Evolutionary conservation across 2,888 invertebrate genomes (phyloP).

Genomic region (Lithophane ornitopus): DNA sequence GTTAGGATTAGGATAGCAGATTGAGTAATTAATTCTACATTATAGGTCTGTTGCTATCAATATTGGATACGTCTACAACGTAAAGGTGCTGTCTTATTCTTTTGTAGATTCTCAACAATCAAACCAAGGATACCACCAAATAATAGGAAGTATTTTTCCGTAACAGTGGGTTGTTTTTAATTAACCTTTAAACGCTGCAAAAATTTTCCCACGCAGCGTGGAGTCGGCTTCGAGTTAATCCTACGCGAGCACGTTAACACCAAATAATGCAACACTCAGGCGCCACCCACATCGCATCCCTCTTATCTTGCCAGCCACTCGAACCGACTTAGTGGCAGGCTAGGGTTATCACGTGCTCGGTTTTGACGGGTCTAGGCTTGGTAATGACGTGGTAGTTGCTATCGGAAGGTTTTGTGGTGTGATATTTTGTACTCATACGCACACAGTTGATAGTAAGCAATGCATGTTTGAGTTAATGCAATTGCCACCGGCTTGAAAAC

Average conservation of each 20-base stretch:
- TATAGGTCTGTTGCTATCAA: no score
- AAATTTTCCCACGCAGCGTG: slow-evolving; percentile 66
- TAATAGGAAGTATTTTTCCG: slow-evolving; percentile 12
- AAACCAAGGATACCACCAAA: slow-evolving; percentile 21
- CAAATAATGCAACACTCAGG: slow-evolving; percentile 69
- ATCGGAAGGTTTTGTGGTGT: slow-evolving; percentile 15
- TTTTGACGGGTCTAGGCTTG: slow-evolving; percentile 3
- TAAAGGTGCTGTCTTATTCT: background rate
- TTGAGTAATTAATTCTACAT: background rate
- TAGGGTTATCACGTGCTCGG: slow-evolving; percentile 52
- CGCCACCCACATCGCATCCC: slow-evolving; percentile 76
- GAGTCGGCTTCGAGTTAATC: slow-evolving; percentile 55
- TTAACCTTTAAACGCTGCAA: slow-evolving; percentile 37
- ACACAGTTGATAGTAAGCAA: background rate
- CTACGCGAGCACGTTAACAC: slow-evolving; percentile 70
- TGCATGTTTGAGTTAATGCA: background rate
- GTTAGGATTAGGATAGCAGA: no score
- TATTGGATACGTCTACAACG: background rate
- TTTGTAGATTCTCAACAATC: background rate
- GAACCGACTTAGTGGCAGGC: slow-evolving; percentile 43
- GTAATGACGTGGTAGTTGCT: slow-evolving; percentile 1
- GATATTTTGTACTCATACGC: background rate
- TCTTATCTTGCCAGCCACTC: slow-evolving; percentile 67
- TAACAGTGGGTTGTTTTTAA: slow-evolving; percentile 35
- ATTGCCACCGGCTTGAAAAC: background rate